phyloP scores from a whole-genome alignment of 2,888 invertebrate genomes.

The Chaitophorus viminalis region DNA sequence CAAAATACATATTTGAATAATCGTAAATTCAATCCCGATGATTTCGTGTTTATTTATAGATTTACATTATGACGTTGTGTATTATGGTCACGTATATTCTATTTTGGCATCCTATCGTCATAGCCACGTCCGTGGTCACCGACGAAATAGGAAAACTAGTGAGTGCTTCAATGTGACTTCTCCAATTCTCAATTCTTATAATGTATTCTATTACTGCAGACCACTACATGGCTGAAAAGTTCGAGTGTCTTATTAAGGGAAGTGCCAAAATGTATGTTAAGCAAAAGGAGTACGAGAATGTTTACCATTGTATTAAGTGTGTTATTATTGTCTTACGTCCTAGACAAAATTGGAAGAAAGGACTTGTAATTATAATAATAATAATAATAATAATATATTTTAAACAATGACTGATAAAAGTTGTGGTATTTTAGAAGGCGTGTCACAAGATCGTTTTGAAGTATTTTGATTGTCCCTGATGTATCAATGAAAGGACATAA shows the following conservation, averaged over 20 bases:
- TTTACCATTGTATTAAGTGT: background rate
- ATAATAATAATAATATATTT: background rate
- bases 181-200: no score
- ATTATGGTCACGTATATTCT: slow-evolving; percentile 2
- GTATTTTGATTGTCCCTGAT: background rate
- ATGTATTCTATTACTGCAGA: background rate
- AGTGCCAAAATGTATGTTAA: slow-evolving; percentile 18
- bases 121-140: background rate
- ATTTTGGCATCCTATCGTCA: slow-evolving; percentile 35
- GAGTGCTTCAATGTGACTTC: background rate
- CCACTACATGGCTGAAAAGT: background rate
- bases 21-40: no score
- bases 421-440: slow-evolving; percentile 10
- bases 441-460: background rate
- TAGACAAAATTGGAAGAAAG: background rate
- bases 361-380: slow-evolving; percentile 1
- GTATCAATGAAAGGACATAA: background rate
- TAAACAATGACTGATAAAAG: no score
- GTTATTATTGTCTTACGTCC: background rate
- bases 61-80: slow-evolving; percentile 13
- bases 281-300: background rate
- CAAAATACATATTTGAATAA: no score
- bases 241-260: background rate
- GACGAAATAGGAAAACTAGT: slow-evolving; percentile 2
- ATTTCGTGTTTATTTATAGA: background rate